phyloP scores from a whole-genome alignment of 2,113 vertebrate species.

The Heliornis fulica region DNA sequence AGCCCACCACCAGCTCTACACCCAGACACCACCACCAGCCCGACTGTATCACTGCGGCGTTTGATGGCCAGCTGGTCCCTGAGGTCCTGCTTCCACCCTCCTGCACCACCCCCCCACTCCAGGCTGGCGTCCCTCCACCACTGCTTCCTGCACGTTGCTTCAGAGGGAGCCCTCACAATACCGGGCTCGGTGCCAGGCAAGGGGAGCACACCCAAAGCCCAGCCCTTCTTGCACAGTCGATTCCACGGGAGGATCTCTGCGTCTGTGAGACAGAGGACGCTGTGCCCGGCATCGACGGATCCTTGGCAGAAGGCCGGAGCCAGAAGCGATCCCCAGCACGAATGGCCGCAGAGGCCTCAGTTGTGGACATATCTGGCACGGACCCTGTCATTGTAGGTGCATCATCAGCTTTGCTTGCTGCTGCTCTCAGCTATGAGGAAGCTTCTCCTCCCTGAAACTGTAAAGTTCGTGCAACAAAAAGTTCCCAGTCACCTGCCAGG shows the following conservation, averaged over 20 bases:
- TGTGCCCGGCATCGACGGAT: neutral
- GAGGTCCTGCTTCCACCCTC: neutral
- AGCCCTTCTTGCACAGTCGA: slow-evolving; percentile 46
- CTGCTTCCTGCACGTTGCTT: neutral
- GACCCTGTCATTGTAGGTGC: neutral
- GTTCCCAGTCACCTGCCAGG: slow-evolving; percentile 40
- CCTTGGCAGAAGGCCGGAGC: neutral
- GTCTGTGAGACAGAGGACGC: neutral
- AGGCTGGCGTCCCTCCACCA: neutral
- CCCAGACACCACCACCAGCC: neutral
- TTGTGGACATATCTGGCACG: rapidly evolving
- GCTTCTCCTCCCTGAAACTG: slow-evolving; percentile 59
- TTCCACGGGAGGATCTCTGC: neutral
- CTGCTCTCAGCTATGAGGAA: slow-evolving; percentile 42
- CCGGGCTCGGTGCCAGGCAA: slow-evolving; percentile 6
- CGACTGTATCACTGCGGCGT: neutral
- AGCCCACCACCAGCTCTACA: neutral
- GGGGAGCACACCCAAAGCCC: slow-evolving; percentile 53
- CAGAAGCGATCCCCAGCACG: rapidly evolving
- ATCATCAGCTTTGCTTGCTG: neutral
- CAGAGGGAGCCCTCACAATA: slow-evolving; percentile 6
- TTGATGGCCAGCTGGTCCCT: rapidly evolving
- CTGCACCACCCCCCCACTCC: rapidly evolving
- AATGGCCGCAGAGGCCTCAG: neutral
- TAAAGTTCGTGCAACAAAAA: neutral